Base-by-base conservation (phyloP, 2,888 invertebrate species). In the Lamproptera curius region DNA sequence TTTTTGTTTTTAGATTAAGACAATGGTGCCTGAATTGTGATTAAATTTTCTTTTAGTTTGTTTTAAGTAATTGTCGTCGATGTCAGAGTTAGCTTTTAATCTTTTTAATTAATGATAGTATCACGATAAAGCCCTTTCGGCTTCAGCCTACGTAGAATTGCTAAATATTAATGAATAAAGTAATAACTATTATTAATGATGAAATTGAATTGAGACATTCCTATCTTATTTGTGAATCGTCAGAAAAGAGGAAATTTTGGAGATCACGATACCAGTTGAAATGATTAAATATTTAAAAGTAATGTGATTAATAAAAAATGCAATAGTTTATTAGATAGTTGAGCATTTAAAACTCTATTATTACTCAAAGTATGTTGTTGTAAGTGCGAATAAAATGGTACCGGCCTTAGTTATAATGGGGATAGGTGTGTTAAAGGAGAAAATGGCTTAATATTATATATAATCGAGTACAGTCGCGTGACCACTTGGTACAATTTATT, bases 401-500 rank as follows among this genome's bases (percentile, higher is more conserved):
- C 86, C 86, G 86, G 86, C 86, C 86, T 85, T 86, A 86, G 85
- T 65, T 72, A 72, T 82, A 78, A 77, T 68, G 70, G 59, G 47
- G 63, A 72, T 78, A 43, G 16, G 70, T 63, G 63, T 70, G 73
- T 77, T 71, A 67, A 71, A 67, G 71, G 71, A 68, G 36, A 46
- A 31, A 65, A 67, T 62, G 73, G 81, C 82, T 84, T 80, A 71
- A 73, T 72, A 70, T 67, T 74, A 67, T 76, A n/a, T n/a, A n/a
- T n/a, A 74, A 67, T 72, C 67, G 67, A 31, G 11, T 11, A 31
- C 31, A 31, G 11, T 11, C n/a, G 13, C 5, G 31, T 31, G 31
- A n/a, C n/a, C n/a, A 31, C 31, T 31, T 5, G 31, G 20, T 6
- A 5, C 6, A 20, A 20, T 20, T 3, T 20, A 20, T 5, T 6